Evolutionary conservation across 2,113 vertebrate species (phyloP).

Genomic region (Mixornis gularis): DNA sequence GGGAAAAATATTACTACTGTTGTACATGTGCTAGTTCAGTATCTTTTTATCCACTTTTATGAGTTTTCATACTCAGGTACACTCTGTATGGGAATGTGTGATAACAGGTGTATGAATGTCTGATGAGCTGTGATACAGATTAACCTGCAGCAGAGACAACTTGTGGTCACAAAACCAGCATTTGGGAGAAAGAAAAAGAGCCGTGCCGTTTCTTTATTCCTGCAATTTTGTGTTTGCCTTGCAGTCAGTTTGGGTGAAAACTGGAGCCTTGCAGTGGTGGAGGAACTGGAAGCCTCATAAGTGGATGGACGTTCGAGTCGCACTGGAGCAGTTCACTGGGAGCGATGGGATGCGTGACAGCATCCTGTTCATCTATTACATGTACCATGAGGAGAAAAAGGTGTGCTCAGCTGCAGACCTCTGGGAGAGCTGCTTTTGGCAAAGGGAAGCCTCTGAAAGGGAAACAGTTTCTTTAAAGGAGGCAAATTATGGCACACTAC

Average conservation of each 20-base stretch:
- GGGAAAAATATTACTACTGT: neutral
- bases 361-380: slow-evolving; percentile 95
- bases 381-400: slow-evolving; percentile 91
- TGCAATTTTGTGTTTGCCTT: neutral
- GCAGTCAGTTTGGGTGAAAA: slow-evolving; percentile 98
- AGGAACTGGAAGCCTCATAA: slow-evolving; percentile 92
- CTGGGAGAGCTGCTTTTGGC: neutral
- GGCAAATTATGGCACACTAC: neutral
- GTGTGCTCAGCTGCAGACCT: slow-evolving; percentile 49
- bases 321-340: slow-evolving; percentile 92
- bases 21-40: neutral
- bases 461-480: neutral
- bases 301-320: slow-evolving; percentile 91
- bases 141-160: neutral
- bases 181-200: neutral
- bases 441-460: neutral
- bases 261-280: slow-evolving; percentile 94
- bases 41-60: neutral
- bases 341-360: slow-evolving; percentile 87
- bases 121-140: neutral
- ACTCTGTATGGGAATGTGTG: neutral
- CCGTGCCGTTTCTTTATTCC: neutral
- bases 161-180: neutral
- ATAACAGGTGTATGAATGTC: neutral
- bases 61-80: neutral